Base-by-base conservation (phyloP, 2,113 vertebrate species). In the Ailurus styani region DNA sequence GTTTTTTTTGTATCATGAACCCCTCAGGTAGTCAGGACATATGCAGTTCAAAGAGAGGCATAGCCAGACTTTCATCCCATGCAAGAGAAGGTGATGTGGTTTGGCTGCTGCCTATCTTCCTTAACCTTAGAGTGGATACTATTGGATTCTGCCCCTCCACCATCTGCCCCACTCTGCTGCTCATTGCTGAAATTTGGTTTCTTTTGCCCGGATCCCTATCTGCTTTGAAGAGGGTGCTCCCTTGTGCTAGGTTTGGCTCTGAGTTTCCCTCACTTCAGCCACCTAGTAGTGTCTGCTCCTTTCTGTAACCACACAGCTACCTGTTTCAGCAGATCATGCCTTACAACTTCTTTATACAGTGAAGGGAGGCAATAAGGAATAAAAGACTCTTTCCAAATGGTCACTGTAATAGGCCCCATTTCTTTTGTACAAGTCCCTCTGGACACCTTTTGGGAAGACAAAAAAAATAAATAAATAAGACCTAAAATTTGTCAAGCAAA, bases 1-100 rank as follows among this genome's bases (percentile, higher is more conserved):
- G 6, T 0, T 0, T 2, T 2, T 6, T 37, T n/a, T 72, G 15
- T 12, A n/a, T 57, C 7, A 77, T n/a, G 18, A 11, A 14, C 12
- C 14, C 57, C 13, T 70, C 64, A 72, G 23, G 13, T 66, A 66
- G 18, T 62, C 25, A 29, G 52, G 8, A 64, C 25, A 81, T 7
- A n/a, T 0, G 10, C 27, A 81, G 11, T 85, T 55, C 82, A 90
- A 94, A 50, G 29, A 20, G 3, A 9, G 85, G 10, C 47, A 79
- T 3, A 5, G 54, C 45, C 62, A 90, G 31, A 37, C 25, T 57
- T 85, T 18, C 3, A 27, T 4, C 6, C 14, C 10, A 70, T 7
- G 45, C 31, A 60, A 4, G 15, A 62, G 37, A 47, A 7, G 6
- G 45, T 54, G 20, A 31, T 34, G 10, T 42, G 2, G 9, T 34